Base-by-base conservation (phyloP, 2,113 vertebrate species). In the Bettongia penicillata region DNA sequence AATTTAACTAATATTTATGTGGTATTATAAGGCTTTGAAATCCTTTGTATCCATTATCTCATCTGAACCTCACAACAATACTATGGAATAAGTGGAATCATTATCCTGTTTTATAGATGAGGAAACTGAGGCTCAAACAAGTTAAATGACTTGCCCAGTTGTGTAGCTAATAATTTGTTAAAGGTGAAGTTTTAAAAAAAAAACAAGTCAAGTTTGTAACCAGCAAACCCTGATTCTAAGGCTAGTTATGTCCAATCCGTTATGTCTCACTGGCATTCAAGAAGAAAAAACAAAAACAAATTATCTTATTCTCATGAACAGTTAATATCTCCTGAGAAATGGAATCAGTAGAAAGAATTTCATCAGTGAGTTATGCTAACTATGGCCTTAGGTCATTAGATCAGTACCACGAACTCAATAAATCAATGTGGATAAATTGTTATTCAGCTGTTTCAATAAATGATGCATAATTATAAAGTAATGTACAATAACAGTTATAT, bases 361-460 rank as follows among this genome's bases (percentile, higher is more conserved):
- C 97, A 97, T 98, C 95, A 96, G 92, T 89, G 93, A 96, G 93
- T 95, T 98, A 98, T 98, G 95, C 96, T 98, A 98, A 98, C 95
- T 97, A 98, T 97, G 89, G 91, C 96, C 95, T 94, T 47, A 90
- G 97, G 96, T 96, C 52, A 93, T 96, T 68, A 90, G 77, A 90
- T 90, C 47, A 90, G 61, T 0, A 2, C 96, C 95, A 95, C 92
- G 94, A 95, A 0, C 55, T 53, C 97, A 97, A 97, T 98, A 98
- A 98, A 97, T 98, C 97, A 94, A 90, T 97, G 53, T 90, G 96
- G 97, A 96, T 96, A 95, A 98, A 96, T n/a, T 90, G 95, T 92
- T 91, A 26, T 55, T 89, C 90, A 93, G 47, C 6, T 84, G 90
- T 91, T 93, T 97, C 91, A 92, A 52, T 47, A 1, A 25, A 96